Evolutionary conservation across 2,113 vertebrate genomes (phyloP).

Genomic region (Hepsetus odoe): DNA sequence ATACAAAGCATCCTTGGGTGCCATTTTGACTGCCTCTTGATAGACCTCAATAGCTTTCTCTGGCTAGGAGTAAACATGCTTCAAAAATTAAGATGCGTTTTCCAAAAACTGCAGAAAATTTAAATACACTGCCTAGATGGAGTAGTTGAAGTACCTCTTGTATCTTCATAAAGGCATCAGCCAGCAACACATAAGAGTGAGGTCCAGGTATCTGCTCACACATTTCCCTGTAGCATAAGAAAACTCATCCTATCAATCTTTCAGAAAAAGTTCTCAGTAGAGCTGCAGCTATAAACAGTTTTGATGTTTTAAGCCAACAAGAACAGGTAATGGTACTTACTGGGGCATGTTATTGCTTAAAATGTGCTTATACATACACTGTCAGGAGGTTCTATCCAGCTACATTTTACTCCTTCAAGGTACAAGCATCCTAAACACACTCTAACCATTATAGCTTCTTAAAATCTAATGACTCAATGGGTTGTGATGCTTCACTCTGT

Average conservation of each 20-base stretch:
- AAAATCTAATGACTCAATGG: no score
- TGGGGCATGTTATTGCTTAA: not conserved
- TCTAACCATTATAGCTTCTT: no score
- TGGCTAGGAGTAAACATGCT: slow-evolving; percentile 62
- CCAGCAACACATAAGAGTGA: slow-evolving; percentile 73
- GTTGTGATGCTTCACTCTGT: no score
- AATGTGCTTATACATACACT: no score
- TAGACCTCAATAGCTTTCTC: slow-evolving; percentile 79
- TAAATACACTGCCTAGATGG: not conserved
- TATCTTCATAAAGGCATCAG: slow-evolving; percentile 79
- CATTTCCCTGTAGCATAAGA: slow-evolving; percentile 69
- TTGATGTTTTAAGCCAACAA: not conserved
- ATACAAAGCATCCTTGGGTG: slow-evolving; percentile 67
- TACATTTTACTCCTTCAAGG: no score
- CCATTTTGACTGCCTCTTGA: slow-evolving; percentile 68
- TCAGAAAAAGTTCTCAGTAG: no score
- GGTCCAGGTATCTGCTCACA: slow-evolving; percentile 71
- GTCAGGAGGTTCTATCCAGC: no score
- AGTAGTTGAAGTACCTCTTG: slow-evolving; percentile 70
- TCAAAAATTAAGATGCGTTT: not conserved
- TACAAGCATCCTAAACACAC: no score
- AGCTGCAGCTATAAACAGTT: not conserved
- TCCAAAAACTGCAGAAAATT: not conserved
- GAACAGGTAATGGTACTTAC: not conserved
- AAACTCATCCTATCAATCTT: not conserved